Evolutionary conservation across 2,797 vertebrate species (phyloP), one percentile per base, ranked within the genome.

Genomic region (Siniperca obscura): DNA sequence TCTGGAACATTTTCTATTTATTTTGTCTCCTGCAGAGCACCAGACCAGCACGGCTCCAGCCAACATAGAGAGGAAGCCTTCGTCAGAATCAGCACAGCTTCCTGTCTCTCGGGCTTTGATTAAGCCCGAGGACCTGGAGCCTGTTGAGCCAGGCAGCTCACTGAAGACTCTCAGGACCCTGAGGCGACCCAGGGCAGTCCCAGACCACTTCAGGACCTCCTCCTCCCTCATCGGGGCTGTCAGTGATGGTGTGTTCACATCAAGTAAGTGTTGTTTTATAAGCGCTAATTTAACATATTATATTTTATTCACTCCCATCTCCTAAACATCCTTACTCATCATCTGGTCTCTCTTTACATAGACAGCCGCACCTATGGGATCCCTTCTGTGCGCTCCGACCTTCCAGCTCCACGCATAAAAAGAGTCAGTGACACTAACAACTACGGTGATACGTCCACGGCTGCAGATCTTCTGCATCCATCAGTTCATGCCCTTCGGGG

Each of bases 311-410:
- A 17, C 52, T 62, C 9, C 11, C 1, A 12, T 25, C 27, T 56
- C 7, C 21, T 70, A 2, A 60, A 66, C 7, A n/a, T 38, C 21
- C 14, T 13, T 4, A 10, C 7, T 42, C 27, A 71, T 52, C 0
- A 4, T 38, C 38, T 61, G 40, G 10, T 36, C 12, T 68, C 27
- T 69, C 38, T 55, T 40, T 5, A 21, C 27, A 5, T 64, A 98
- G 97, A 87, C 84, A 81, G 86, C 70, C 95, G 86, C 0, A 76
- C 87, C 27, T 94, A 16, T 11, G 97, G 97, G 13, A 56, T 97
- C 74, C 97, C 97, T 30, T 93, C 94, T 1, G 69, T 97, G 81
- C 95, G 95, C 56, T 91, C 87, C 0, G 97, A 98, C 90, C 84
- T 97, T 74, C 87, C 96, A 0, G 93, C 90, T 44, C 97, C 98